Evolutionary conservation across 2,888 invertebrate genomes (phyloP), one percentile per base, ranked within the genome.

Genomic region (Drosophila rubida): DNA sequence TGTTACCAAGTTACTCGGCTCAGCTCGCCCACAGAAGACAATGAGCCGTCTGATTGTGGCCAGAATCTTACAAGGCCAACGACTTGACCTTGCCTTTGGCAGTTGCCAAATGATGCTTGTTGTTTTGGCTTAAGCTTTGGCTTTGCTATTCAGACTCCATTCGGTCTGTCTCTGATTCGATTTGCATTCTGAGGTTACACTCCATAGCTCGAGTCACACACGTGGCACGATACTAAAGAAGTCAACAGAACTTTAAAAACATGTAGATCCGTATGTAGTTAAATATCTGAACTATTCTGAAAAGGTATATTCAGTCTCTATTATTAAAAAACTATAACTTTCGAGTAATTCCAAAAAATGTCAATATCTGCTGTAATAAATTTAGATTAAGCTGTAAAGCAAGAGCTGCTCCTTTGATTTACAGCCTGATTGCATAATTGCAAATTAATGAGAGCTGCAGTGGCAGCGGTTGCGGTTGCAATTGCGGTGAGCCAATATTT

Each of bases 401-500:
- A n/a, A 32, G 4, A n/a, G 45, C 16, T 46, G 16, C 19, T 27
- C 16, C 19, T 23, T n/a, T 23, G 44, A 30, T 45, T 58, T 55
- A 42, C 6, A 11, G 16, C 44, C 6, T 41, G 42, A 58, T 74
- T 74, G 35, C 39, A 45, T 45, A 72, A 68, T 68, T 68, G 59
- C 37, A 35, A 54, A 63, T 63, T 76, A 46, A 58, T 48, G 45
- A 11, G 39, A 51, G 16, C 41, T 35, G 22, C 57, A 44, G 32
- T 22, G n/a, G 30, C 44, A 54, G 49, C 11, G 25, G 57, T 25
- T 48, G 73, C 46, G 60, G 57, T 30, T 68, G 75, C 51, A 74
- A 19, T 54, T 68, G 48, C 13, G 80, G 80, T 32, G 11, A 46
- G 25, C 55, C 63, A 45, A 30, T n/a, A 48, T 27, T 57, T 46